These are phyloP conservation scores for Caenorhabditis drosophilae DNA, from an alignment of 2,888 invertebrate genomes.

Conservation along the genomic window DNA sequence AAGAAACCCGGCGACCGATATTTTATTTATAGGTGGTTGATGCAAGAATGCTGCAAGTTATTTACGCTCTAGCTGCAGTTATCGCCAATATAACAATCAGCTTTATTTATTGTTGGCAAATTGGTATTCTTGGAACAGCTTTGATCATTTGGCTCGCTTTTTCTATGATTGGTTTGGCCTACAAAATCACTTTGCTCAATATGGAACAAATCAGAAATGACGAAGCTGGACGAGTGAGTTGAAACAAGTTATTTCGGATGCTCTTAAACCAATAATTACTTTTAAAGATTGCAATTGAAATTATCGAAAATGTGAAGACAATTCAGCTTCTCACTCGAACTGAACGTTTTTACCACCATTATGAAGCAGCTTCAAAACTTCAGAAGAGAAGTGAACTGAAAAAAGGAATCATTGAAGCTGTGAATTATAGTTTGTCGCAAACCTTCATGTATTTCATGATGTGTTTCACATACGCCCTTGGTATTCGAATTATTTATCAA, in stretches of 20 bases:
- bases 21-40: constrained; percentile 68
- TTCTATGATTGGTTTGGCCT: constrained; percentile 70
- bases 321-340: constrained; percentile 71
- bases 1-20: too few relatives aligned
- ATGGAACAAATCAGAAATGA: constrained; percentile 69
- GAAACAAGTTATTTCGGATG: constrained; percentile 3
- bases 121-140: constrained; percentile 43
- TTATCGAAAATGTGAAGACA: constrained; percentile 71
- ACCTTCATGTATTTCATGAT: constrained; percentile 58
- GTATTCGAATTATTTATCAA: constrained; percentile 52
- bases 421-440: constrained; percentile 56
- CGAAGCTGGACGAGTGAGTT: constrained; percentile 72
- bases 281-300: constrained; percentile 70
- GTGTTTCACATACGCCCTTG: constrained; percentile 48
- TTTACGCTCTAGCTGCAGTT: constrained; percentile 70
- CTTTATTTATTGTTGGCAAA: constrained; percentile 71
- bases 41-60: constrained; percentile 69
- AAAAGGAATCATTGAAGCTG: constrained; percentile 50
- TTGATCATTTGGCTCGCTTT: constrained; percentile 69
- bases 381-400: constrained; percentile 48
- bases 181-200: constrained; percentile 70
- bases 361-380: constrained; percentile 46
- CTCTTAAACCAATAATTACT: background rate
- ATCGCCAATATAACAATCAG: constrained; percentile 70
- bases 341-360: constrained; percentile 67